A percentile compares a stretch with the other conserved stretches of the same genome.
These are phyloP conservation scores for Cheilosia grossa DNA, from an alignment of 2,888 invertebrate species.

Conservation along the genomic window DNA sequence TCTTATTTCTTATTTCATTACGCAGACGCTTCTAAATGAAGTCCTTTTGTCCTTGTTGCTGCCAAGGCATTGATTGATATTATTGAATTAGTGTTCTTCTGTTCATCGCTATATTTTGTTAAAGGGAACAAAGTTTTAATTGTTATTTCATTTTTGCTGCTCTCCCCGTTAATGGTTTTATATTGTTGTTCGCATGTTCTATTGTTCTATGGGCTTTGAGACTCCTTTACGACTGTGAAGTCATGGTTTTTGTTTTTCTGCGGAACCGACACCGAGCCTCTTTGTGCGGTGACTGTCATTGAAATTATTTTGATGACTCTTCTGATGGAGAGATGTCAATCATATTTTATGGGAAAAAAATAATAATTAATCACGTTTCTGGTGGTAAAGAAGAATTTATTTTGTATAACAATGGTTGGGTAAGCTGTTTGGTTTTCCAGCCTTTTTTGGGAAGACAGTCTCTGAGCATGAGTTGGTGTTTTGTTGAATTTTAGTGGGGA, in stretches of 20 bases:
- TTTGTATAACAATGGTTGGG: not conserved
- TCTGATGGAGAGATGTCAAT: constrained; percentile 63
- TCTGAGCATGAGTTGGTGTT: constrained; percentile 14
- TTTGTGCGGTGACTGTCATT: constrained; percentile 19
- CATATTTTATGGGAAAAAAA: constrained; percentile 58
- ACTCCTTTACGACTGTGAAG: constrained; percentile 15
- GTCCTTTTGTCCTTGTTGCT: constrained; percentile 63
- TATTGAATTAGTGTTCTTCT: constrained; percentile 59
- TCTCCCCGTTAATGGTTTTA: constrained; percentile 70
- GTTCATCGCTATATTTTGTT: constrained; percentile 6
- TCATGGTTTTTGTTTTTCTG: constrained; percentile 13
- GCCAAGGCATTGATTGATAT: constrained; percentile 63
- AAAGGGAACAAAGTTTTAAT: constrained; percentile 66
- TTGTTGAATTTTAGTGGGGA: not conserved
- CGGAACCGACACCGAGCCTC: constrained; percentile 6
- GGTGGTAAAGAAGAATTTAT: constrained; percentile 3
- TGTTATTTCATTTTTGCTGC: constrained; percentile 67
- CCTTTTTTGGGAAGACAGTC: not conserved
- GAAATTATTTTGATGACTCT: constrained; percentile 13
- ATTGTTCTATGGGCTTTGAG: constrained; percentile 55
- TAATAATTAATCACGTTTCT: constrained; percentile 59
- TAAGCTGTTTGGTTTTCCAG: constrained; percentile 1
- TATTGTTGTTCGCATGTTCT: constrained; percentile 65
- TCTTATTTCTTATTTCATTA: constrained; percentile 63
- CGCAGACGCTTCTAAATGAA: constrained; percentile 62